Evolutionary conservation across 2,888 invertebrate species (phyloP).

Genomic region (Hypolimnas misippus): DNA sequence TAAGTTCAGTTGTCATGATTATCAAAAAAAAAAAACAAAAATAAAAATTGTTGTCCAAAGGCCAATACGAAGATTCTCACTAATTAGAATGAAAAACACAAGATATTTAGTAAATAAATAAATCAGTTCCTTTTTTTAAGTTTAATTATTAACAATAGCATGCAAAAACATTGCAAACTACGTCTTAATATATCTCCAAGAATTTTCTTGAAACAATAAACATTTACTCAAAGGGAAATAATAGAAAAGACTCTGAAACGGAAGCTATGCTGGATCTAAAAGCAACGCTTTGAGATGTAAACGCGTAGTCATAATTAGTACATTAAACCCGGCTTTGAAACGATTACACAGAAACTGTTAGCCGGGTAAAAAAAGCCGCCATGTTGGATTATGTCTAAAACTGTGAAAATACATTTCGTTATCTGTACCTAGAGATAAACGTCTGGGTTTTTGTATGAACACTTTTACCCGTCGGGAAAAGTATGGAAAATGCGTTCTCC

Average conservation of each 20-base stretch:
- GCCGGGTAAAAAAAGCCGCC: neutral
- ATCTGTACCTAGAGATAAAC: neutral
- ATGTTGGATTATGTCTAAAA: neutral
- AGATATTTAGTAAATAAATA: too few species aligned
- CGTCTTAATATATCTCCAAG: neutral
- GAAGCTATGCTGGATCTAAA: conserved; percentile 20
- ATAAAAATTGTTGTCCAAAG: too few species aligned
- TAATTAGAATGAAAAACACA: too few species aligned
- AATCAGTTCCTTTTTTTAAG: too few species aligned
- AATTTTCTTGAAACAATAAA: neutral
- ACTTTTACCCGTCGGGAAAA: too few species aligned
- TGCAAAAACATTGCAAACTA: neutral
- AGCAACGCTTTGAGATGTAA: conserved; percentile 20
- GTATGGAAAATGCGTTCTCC: too few species aligned
- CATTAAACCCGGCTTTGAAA: conserved; percentile 26
- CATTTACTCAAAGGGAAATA: neutral
- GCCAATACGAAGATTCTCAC: too few species aligned
- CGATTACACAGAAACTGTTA: conserved; percentile 18
- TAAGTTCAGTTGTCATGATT: too few species aligned
- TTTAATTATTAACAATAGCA: too few species aligned
- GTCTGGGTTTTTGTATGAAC: too few species aligned
- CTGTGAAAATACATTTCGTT: neutral
- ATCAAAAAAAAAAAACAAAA: too few species aligned
- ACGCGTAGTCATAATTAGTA: conserved; percentile 31
- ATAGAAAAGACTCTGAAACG: neutral